Conservation (phyloP, 1,140 invertebrate species). For the Melanaphis sacchari region DNA sequence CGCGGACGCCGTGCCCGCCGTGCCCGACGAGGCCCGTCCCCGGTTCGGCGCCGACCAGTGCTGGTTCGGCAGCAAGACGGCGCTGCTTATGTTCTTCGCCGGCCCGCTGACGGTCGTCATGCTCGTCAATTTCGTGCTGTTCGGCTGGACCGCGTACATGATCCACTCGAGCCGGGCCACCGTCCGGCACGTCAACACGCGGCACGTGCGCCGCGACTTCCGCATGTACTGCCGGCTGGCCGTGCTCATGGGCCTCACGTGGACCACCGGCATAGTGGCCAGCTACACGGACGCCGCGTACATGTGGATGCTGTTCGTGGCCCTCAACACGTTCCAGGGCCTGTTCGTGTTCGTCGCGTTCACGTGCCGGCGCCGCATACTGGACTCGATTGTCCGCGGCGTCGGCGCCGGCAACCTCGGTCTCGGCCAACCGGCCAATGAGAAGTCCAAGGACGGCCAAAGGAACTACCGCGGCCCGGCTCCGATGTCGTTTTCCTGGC, state of each 20-base stretch:
- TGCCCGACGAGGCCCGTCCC: slow-evolving; percentile 64
- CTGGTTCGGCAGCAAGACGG: slow-evolving; percentile 68
- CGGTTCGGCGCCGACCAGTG: slow-evolving; percentile 65
- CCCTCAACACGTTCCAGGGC: slow-evolving; percentile 69
- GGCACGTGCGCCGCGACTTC: slow-evolving; percentile 63
- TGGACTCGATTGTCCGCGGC: slow-evolving; percentile 61
- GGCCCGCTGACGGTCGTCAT: slow-evolving; percentile 66
- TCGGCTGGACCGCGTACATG: slow-evolving; percentile 66
- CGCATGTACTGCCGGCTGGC: slow-evolving; percentile 69
- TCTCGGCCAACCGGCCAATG: neutral
- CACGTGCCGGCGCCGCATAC: slow-evolving; percentile 66
- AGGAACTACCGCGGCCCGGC: slow-evolving; percentile 52
- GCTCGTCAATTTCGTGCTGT: slow-evolving; percentile 67
- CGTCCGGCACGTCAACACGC: slow-evolving; percentile 62
- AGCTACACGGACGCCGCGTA: slow-evolving; percentile 64
- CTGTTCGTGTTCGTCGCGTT: slow-evolving; percentile 70
- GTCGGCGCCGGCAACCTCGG: neutral
- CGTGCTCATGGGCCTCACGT: slow-evolving; percentile 68
- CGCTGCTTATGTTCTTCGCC: slow-evolving; percentile 68
- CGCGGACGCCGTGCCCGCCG: slow-evolving; percentile 65
- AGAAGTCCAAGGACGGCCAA: neutral
- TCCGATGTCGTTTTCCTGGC: slow-evolving; percentile 61
- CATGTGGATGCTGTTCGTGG: slow-evolving; percentile 68
- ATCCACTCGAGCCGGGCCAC: slow-evolving; percentile 66
- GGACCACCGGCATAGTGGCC: slow-evolving; percentile 67